phyloP scores from a whole-genome alignment of 2,113 vertebrate species.

The Lucifuga dentata region DNA sequence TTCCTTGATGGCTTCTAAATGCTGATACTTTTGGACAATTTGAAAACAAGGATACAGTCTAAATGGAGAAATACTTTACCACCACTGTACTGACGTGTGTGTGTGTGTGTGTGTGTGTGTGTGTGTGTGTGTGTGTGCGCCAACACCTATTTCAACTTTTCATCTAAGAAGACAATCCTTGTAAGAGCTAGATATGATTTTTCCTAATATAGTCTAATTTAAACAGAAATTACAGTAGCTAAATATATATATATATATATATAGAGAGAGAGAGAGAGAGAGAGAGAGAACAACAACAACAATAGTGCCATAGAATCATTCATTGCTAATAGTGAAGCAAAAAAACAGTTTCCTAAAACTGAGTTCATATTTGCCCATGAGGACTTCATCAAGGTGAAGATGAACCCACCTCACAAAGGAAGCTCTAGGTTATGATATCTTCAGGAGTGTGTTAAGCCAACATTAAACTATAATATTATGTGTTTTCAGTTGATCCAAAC shows the following conservation, averaged over 20 bases:
- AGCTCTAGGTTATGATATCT: background rate
- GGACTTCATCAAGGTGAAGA: background rate
- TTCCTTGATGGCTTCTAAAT: background rate
- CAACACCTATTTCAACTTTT: background rate
- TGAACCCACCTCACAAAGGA: background rate
- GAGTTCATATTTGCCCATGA: background rate
- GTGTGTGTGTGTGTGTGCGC: background rate
- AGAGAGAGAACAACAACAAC: slow-evolving; percentile 10
- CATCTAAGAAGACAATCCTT: no score
- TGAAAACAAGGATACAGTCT: background rate
- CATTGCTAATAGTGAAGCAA: background rate
- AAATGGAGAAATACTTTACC: background rate
- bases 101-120: no score
- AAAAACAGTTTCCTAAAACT: background rate
- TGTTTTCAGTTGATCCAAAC: background rate
- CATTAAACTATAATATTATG: background rate
- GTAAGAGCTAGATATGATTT: no score
- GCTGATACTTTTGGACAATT: background rate
- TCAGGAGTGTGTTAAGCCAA: background rate
- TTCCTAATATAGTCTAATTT: slow-evolving; percentile 12
- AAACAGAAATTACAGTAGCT: no score
- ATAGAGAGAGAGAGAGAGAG: no score
- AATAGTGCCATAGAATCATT: background rate
- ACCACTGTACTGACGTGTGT: no score
- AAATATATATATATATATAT: no score